A percentile compares a stretch with the other conserved stretches of the same genome.
phyloP scores from a whole-genome alignment of 2,888 invertebrate species.

The Heliconius erato region DNA sequence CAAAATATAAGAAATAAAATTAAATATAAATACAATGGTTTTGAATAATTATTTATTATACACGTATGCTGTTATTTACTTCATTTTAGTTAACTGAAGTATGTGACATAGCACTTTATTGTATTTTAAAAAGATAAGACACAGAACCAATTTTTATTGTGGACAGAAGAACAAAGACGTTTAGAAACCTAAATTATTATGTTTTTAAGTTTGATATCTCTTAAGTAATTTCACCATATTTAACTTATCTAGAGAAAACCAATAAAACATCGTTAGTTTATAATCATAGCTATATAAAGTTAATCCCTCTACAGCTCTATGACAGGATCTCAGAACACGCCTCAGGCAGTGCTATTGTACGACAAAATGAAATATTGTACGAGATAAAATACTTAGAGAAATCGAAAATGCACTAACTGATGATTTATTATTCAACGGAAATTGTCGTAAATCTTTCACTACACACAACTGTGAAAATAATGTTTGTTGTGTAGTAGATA shows the following conservation, averaged over 20 bases:
- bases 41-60: no score
- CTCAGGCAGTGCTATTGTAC: conserved; percentile 58
- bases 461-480: conserved; percentile 45
- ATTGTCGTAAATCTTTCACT: conserved; percentile 50
- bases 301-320: conserved; percentile 37
- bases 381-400: conserved; percentile 55
- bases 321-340: conserved; percentile 58
- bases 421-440: conserved; percentile 53
- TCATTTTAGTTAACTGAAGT: background rate
- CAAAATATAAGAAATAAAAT: no score
- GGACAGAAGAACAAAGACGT: background rate
- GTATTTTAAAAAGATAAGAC: background rate
- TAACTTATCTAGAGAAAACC: background rate
- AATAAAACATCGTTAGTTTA: background rate
- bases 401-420: conserved; percentile 52
- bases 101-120: background rate
- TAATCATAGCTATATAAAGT: background rate
- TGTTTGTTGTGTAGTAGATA: conserved; percentile 18
- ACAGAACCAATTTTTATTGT: background rate
- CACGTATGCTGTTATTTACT: no score
- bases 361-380: conserved; percentile 55
- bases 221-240: background rate
- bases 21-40: no score
- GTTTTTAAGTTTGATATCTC: background rate
- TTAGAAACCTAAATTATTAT: background rate